These are phyloP conservation scores for Yponomeuta cagnagella DNA, from an alignment of 2,888 invertebrate species.

Conservation along the genomic window DNA sequence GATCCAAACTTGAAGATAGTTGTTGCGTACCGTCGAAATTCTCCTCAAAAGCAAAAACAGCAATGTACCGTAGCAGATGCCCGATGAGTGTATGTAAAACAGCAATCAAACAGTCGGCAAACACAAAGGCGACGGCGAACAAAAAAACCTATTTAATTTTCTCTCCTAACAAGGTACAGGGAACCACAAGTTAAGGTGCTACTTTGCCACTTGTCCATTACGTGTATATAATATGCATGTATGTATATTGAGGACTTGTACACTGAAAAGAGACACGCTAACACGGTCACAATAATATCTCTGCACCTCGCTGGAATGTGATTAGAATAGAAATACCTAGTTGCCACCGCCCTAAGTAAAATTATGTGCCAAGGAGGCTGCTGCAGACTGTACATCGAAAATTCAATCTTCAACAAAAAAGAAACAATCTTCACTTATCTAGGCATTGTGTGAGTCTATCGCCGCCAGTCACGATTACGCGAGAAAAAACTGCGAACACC, in stretches of 20 bases:
- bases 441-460: slow-evolving; percentile 6
- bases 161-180: not conserved
- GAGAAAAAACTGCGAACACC: slow-evolving; percentile 7
- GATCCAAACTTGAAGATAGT: too few relatives aligned
- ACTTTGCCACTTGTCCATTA: too few relatives aligned
- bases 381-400: not conserved
- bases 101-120: not conserved
- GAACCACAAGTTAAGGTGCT: not conserved
- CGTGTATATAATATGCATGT: too few relatives aligned
- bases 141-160: not conserved
- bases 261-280: too few relatives aligned
- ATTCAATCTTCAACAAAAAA: not conserved
- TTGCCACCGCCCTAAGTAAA: too few relatives aligned
- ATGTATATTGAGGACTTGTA: too few relatives aligned
- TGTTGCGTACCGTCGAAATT: too few relatives aligned
- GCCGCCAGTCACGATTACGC: slow-evolving; percentile 9
- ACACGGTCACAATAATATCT: too few relatives aligned
- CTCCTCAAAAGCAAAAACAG: too few relatives aligned
- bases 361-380: not conserved
- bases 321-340: too few relatives aligned
- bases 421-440: not conserved
- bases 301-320: too few relatives aligned
- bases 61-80: not conserved
- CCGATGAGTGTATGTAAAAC: not conserved
- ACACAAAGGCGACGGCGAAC: not conserved